Evolutionary conservation across 1,140 invertebrate species (phyloP).

Genomic region (Cyrtorhinus lividipennis): DNA sequence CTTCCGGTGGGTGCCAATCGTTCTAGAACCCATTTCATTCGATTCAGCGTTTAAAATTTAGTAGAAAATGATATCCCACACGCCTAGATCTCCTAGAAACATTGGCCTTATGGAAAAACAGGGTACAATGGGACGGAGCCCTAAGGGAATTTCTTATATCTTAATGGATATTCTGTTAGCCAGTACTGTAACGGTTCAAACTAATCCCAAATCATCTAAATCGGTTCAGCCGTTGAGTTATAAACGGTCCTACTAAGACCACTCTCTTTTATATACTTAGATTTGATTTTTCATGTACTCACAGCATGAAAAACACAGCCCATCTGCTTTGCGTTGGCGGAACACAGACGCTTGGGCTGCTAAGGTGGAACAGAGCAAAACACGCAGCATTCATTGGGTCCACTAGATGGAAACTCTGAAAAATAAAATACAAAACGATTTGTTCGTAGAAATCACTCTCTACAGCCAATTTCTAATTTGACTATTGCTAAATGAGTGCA

Average conservation of each 20-base stretch:
- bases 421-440: too few relatives aligned
- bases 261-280: background rate
- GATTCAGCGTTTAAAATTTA: too few relatives aligned
- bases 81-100: too few relatives aligned
- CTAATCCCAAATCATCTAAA: background rate
- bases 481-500: too few relatives aligned
- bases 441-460: too few relatives aligned
- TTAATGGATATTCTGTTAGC: background rate
- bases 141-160: background rate
- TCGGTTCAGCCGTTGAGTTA: background rate
- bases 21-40: too few relatives aligned
- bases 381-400: background rate
- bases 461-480: too few relatives aligned
- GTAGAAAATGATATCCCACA: too few relatives aligned
- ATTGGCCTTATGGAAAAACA: too few relatives aligned
- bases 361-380: background rate
- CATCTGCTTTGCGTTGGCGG: background rate
- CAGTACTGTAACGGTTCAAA: too few relatives aligned
- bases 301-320: background rate
- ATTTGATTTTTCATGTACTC: background rate
- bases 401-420: too few relatives aligned
- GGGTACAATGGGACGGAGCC: background rate
- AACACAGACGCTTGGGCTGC: background rate
- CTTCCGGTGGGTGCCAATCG: too few relatives aligned
- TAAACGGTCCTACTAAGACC: background rate